These are phyloP conservation scores for Ectemnius continuus DNA, from an alignment of 2,888 invertebrate species.

Conservation along the genomic window DNA sequence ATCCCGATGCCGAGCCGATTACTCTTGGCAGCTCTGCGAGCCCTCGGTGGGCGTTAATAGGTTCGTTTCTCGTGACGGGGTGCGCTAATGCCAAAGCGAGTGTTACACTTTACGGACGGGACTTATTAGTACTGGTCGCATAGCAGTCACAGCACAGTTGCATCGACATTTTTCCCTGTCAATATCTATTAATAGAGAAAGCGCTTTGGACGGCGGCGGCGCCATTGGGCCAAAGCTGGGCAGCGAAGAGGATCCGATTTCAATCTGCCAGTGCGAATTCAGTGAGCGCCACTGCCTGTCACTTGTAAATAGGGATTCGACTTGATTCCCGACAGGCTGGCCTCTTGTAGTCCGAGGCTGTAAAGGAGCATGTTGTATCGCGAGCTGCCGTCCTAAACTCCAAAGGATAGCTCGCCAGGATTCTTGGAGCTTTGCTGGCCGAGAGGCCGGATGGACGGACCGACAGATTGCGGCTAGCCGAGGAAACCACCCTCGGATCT, in stretches of 20 bases:
- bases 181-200: neutral
- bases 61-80: slow-evolving; percentile 62
- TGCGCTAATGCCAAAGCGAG: slow-evolving; percentile 54
- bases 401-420: slow-evolving; percentile 68
- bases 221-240: too few species aligned
- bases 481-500: slow-evolving; percentile 68
- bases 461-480: slow-evolving; percentile 73
- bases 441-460: slow-evolving; percentile 67
- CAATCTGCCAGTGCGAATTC: too few species aligned
- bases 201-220: neutral
- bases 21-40: slow-evolving; percentile 56
- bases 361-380: slow-evolving; percentile 66
- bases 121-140: slow-evolving; percentile 28
- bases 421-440: slow-evolving; percentile 66
- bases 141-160: too few species aligned
- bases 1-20: slow-evolving; percentile 61
- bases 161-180: neutral
- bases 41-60: slow-evolving; percentile 61
- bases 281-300: slow-evolving; percentile 62
- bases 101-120: slow-evolving; percentile 29
- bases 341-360: slow-evolving; percentile 48
- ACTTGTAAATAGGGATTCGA: slow-evolving; percentile 71
- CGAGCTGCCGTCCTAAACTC: slow-evolving; percentile 67
- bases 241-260: too few species aligned
- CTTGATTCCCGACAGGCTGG: slow-evolving; percentile 71